Evolutionary conservation across 2,888 invertebrate genomes (phyloP), one percentile per base, ranked within the genome.

Genomic region (Eudemis profundana): DNA sequence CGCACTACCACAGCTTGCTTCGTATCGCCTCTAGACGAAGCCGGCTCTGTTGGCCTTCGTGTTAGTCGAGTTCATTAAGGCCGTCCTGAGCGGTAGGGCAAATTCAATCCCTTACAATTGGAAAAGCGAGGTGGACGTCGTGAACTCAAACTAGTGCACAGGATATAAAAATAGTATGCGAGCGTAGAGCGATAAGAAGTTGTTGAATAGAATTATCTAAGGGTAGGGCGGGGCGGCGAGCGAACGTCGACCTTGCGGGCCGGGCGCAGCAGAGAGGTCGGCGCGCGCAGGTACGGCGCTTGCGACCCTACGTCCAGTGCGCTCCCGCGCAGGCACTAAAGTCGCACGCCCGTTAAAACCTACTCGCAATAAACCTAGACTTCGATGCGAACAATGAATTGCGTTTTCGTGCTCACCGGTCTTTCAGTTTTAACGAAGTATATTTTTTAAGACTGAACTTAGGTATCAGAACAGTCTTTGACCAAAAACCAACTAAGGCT

Each of bases 91-190:
- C 46, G 29, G 27, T 27, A 27, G 60, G 51, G 19, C 33, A 33
- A 38, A 38, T 57, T 64, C 42, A 17, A 51, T 50, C 46, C 51
- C 51, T 40, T 21, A 46, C 51, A 21, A 53, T 47, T 49, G 49
- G 29, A 60, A 59, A 57, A 65, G 59, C 66, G 47, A 61, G 50
- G 59, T 61, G 57, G 57, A 54, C 53, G 61, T 66, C 61, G 66
- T 73, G 70, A 68, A 75, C 77, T 73, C 71, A 69, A 72, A 75
- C 77, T 73, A 72, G 72, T 73, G 72, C 75, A 73, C 70, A 62
- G 72, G 69, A 70, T 72, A 78, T 77, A 76, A 79, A 78, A 81
- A 76, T 74, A 69, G 70, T 78, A 74, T 72, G 71, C 74, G 65
- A 73, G 70, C 73, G 68, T 68, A 67, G 59, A 68, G 74, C 76